Evolutionary conservation across 2,888 invertebrate species (phyloP), one percentile per base, ranked within the genome.

Genomic region (Axea sp.): DNA sequence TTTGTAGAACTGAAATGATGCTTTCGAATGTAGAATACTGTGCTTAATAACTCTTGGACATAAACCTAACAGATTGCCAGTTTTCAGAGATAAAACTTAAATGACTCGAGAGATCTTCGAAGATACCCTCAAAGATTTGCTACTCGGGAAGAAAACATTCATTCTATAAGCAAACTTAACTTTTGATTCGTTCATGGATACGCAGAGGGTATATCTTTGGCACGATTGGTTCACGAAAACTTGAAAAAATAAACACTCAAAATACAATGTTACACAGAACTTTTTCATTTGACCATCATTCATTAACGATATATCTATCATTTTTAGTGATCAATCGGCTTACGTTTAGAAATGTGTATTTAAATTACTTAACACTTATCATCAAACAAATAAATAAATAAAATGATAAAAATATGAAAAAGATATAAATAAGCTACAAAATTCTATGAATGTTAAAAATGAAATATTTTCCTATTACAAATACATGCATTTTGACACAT

Each of bases 171-270:
- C 53, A 47, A 74, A 45, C 59, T 37, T 35, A 37, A 8, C 37
- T 41, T 39, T 75, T 65, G 81, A 86, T 86, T 84, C 85, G 84
- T 69, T 68, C 64, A 51, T 59, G 41, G 62, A 47, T 43, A 67
- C 45, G 62, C 22, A 59, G 80, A 78, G 80, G 86, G 86, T 85
- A 84, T 82, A 80, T 77, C 82, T 64, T 43, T 7, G 7, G 49
- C 57, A 78, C 80, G 78, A 81, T 80, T 80, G 80, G 79, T 77
- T 75, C 62, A 73, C 47, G 49, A 64, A 75, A 69, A 75, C 75
- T 79, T 76, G 79, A 57, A 67, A 77, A 82, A 83, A 83, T 80
- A 83, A 82, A 79, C 77, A 78, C 35, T 14, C 51, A 41, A 62
- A 72, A 72, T 75, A 77, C 77, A 82, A 79, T 81, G 77, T 80